A percentile compares a stretch with the other conserved stretches of the same genome.
Evolutionary conservation across 2,888 invertebrate species (phyloP).

Genomic region (Luperina testacea): DNA sequence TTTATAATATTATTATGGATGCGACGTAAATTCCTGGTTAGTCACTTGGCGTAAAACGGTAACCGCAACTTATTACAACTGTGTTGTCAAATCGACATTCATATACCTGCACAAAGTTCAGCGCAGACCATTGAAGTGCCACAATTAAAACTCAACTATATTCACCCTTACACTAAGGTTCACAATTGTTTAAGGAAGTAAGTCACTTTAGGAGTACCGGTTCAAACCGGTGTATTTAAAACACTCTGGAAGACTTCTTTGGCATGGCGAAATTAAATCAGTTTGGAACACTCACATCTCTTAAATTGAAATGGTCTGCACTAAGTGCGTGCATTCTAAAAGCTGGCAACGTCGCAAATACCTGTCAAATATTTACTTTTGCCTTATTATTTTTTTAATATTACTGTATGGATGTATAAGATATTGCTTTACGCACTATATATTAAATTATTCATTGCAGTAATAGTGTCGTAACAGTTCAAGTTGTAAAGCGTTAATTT

Average conservation of each 20-base stretch:
- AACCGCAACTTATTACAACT: neutral
- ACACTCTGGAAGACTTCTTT: neutral
- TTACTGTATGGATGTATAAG: neutral
- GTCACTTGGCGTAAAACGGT: neutral
- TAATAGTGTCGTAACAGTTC: neutral
- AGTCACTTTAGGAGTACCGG: neutral
- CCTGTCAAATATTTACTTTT: neutral
- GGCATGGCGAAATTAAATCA: neutral
- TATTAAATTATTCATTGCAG: neutral
- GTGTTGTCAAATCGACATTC: neutral
- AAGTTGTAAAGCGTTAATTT: neutral
- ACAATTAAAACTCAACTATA: neutral
- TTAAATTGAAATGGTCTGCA: neutral
- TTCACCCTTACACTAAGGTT: neutral
- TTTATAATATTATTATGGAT: neutral
- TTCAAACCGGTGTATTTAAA: neutral
- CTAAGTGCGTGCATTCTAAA: neutral
- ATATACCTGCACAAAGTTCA: neutral
- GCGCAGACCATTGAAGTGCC: neutral
- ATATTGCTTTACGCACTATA: neutral
- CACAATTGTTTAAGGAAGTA: neutral
- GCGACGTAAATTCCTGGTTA: neutral
- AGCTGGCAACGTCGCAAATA: neutral
- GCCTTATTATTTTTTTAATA: neutral
- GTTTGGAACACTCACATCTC: neutral